Evolutionary conservation across 2,888 invertebrate species (phyloP).

Genomic region (Drosophila prolongata): DNA sequence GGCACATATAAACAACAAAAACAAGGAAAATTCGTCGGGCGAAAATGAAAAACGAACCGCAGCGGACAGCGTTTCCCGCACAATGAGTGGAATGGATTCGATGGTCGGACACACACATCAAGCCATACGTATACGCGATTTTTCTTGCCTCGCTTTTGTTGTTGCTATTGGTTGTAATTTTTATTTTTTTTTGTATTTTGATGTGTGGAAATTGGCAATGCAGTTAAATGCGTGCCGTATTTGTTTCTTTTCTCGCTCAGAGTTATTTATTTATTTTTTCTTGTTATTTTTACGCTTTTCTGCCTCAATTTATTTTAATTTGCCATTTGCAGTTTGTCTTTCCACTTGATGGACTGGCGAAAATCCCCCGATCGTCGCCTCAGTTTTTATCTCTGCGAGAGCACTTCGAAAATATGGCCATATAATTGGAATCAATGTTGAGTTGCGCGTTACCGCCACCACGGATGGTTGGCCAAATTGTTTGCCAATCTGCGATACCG

Average conservation of each 20-base stretch:
- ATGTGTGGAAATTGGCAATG: conserved; percentile 38
- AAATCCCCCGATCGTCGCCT: conserved; percentile 6
- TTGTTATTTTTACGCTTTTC: conserved; percentile 39
- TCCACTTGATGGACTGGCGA: conserved; percentile 32
- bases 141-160: conserved; percentile 11
- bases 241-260: conserved; percentile 14
- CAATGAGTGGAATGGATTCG: conserved; percentile 14
- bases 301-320: conserved; percentile 45
- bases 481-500: conserved; percentile 10
- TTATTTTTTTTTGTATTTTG: conserved; percentile 4
- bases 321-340: conserved; percentile 43
- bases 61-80: conserved; percentile 13
- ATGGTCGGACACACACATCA: conserved; percentile 16
- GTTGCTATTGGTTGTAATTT: conserved; percentile 2
- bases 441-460: conserved; percentile 1
- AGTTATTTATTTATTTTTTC: conserved; percentile 14
- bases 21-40: conserved; percentile 21
- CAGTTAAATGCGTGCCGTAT: conserved; percentile 42
- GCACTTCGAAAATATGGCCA: conserved; percentile 26
- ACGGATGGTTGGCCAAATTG: conserved; percentile 23
- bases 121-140: conserved; percentile 56
- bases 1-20: background rate
- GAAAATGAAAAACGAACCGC: conserved; percentile 50
- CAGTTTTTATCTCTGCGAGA: background rate
- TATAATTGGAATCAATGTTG: conserved; percentile 10